Conservation (phyloP, 2,797 vertebrate species). For the Aotus griseimembra region DNA sequence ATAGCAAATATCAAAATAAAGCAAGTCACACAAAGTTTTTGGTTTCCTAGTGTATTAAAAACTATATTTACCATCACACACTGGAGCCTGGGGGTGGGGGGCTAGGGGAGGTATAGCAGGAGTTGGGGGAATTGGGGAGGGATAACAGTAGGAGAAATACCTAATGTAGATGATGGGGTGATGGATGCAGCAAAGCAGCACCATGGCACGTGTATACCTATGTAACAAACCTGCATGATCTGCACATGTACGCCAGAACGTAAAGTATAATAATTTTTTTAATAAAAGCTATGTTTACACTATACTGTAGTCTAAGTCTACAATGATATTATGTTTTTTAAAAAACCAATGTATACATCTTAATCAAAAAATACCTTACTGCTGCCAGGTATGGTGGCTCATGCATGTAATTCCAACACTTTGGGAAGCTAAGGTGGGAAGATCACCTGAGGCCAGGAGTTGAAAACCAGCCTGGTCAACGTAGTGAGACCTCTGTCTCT, state of each 20-base stretch:
- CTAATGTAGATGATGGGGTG: too few relatives aligned
- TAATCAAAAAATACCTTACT: not conserved
- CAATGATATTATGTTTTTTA: not conserved
- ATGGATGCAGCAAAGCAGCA: too few relatives aligned
- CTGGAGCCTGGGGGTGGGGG: too few relatives aligned
- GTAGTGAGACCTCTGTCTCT: not conserved
- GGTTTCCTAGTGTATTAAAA: not conserved
- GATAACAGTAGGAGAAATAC: too few relatives aligned
- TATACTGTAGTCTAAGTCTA: not conserved
- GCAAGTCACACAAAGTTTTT: not conserved
- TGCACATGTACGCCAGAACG: too few relatives aligned
- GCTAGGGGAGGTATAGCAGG: too few relatives aligned
- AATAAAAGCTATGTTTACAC: not conserved
- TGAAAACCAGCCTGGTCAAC: not conserved
- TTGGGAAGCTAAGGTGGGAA: not conserved
- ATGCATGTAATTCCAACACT: not conserved
- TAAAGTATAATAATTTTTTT: too few relatives aligned
- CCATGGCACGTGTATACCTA: too few relatives aligned
- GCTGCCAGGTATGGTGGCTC: not conserved
- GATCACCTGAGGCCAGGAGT: not conserved
- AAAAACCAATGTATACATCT: not conserved
- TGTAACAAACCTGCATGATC: too few relatives aligned
- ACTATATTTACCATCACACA: not conserved
- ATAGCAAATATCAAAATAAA: not conserved
- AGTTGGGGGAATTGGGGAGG: too few relatives aligned